Percentiles rank a stretch among this genome's conserved stretches.
These are phyloP conservation scores for Drosophila acutilabella DNA, from an alignment of 2,888 invertebrate genomes.

Conservation along the genomic window DNA sequence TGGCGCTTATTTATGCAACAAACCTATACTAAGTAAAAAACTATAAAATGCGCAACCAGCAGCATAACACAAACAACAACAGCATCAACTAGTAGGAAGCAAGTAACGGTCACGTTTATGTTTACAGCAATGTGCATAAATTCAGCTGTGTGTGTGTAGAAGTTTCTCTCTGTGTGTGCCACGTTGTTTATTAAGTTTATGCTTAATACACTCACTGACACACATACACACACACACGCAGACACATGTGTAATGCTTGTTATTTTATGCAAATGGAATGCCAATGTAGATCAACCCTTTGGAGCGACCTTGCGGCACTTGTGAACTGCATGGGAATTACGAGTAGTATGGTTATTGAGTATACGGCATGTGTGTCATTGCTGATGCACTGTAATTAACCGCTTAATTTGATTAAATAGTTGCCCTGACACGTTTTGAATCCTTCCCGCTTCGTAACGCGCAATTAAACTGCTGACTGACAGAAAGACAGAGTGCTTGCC, in stretches of 20 bases:
- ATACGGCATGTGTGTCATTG: constrained; percentile 43
- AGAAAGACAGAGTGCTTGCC: constrained; percentile 17
- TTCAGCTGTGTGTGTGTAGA: constrained; percentile 28
- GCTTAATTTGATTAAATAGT: constrained; percentile 63
- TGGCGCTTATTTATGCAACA: constrained; percentile 71
- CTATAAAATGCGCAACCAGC: constrained; percentile 65
- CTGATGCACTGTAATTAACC: constrained; percentile 64
- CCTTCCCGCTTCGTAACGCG: constrained; percentile 19
- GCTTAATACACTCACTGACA: constrained; percentile 47
- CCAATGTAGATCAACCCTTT: constrained; percentile 47
- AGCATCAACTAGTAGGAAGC: constrained; percentile 31
- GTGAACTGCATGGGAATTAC: constrained; percentile 21
- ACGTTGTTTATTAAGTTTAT: constrained; percentile 74
- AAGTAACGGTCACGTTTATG: constrained; percentile 67
- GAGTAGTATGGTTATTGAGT: constrained; percentile 42
- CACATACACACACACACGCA: not conserved
- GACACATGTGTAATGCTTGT: not conserved
- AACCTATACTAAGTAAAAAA: constrained; percentile 49
- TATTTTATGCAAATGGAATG: constrained; percentile 72
- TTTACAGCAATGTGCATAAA: constrained; percentile 70
- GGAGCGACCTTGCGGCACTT: constrained; percentile 41
- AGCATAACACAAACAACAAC: constrained; percentile 33
- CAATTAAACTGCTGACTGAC: constrained; percentile 37
- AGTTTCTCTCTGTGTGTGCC: constrained; percentile 24
- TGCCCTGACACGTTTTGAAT: constrained; percentile 19